Conservation (phyloP, 2,113 vertebrate genomes). For the Micromys minutus region DNA sequence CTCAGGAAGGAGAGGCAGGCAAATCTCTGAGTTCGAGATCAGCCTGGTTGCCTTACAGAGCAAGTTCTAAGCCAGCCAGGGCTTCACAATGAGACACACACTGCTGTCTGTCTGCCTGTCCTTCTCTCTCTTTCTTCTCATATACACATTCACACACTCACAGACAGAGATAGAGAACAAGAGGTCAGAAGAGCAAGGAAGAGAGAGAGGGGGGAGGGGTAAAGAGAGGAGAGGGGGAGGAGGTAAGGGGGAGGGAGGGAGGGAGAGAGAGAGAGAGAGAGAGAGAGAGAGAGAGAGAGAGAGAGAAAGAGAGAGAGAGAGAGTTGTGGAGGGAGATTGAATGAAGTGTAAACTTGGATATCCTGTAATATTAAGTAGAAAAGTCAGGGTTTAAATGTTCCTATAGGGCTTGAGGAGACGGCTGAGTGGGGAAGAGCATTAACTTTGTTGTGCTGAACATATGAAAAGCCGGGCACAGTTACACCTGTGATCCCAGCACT, state of each 20-base stretch:
- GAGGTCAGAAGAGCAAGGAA: background rate
- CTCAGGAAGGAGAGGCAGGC: background rate
- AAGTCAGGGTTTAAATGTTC: background rate
- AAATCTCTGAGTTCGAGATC: background rate
- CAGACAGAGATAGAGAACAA: background rate
- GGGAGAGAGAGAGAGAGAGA: background rate
- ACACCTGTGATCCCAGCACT: background rate
- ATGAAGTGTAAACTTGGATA: background rate
- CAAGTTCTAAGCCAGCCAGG: background rate
- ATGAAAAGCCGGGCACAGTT: no score
- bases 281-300: no score
- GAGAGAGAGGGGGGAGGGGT: background rate
- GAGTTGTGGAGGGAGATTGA: background rate
- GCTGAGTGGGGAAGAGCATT: background rate
- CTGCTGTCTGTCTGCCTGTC: background rate
- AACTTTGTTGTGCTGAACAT: no score
- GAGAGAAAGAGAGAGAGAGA: background rate
- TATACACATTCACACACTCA: no score
- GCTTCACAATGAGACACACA: background rate
- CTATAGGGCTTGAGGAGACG: no score
- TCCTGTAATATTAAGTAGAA: background rate
- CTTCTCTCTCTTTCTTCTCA: background rate
- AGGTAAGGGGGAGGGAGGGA: no score
- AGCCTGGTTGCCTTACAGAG: background rate
- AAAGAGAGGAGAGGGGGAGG: background rate